phyloP scores from a whole-genome alignment of 2,888 invertebrate genomes.

The Polylopha cassiicola region DNA sequence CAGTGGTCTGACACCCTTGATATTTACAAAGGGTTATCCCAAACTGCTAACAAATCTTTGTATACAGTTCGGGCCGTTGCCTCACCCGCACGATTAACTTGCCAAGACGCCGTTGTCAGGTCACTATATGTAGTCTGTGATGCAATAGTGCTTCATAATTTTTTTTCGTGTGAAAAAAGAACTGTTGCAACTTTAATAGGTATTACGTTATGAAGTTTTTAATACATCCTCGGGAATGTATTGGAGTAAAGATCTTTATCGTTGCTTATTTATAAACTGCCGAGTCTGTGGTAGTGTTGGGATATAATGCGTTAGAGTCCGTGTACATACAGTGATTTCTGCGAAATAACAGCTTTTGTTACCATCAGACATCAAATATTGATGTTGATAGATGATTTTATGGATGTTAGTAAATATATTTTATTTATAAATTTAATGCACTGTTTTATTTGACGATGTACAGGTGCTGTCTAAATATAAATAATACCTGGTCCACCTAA shows the following conservation, averaged over 20 bases:
- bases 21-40: too few relatives aligned
- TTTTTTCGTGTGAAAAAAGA: constrained; percentile 1
- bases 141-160: constrained; percentile 7
- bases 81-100: too few relatives aligned
- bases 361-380: constrained; percentile 38
- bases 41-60: too few relatives aligned
- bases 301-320: too few relatives aligned
- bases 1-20: too few relatives aligned
- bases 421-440: constrained; percentile 49
- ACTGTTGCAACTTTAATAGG: background rate
- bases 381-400: constrained; percentile 53
- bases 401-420: constrained; percentile 68
- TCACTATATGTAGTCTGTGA: constrained; percentile 13
- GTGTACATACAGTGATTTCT: constrained; percentile 36
- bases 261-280: constrained; percentile 30
- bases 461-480: too few relatives aligned
- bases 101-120: too few relatives aligned
- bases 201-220: constrained; percentile 14
- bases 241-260: constrained; percentile 43
- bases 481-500: too few relatives aligned
- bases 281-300: background rate
- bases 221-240: constrained; percentile 24
- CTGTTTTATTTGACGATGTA: constrained; percentile 38
- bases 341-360: constrained; percentile 36
- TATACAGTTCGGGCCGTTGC: too few relatives aligned